A percentile compares a stretch with the other conserved stretches of the same genome.
These are phyloP conservation scores for Mythimna ferrago DNA, from an alignment of 2,888 invertebrate species.

Conservation along the genomic window DNA sequence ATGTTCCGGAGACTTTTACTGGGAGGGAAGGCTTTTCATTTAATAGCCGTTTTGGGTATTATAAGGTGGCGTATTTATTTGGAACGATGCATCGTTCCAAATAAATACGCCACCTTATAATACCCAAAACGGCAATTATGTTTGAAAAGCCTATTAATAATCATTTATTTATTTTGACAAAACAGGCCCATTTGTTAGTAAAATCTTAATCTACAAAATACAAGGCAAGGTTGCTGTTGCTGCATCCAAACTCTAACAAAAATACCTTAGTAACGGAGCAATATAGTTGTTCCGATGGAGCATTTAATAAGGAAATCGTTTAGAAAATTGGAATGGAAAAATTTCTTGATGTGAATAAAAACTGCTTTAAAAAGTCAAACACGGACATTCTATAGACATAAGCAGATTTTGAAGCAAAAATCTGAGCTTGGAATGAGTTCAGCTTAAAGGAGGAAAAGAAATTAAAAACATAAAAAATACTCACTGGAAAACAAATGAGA, in stretches of 20 bases:
- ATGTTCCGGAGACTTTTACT: conserved; percentile 61
- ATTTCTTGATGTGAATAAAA: background rate
- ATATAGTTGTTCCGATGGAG: too few relatives aligned
- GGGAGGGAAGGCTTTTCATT: conserved; percentile 33
- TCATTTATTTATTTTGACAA: too few relatives aligned
- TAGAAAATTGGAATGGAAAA: background rate
- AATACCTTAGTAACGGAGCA: too few relatives aligned
- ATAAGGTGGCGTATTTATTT: conserved; percentile 17
- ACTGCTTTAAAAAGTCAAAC: background rate
- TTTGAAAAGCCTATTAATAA: background rate
- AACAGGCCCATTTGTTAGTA: too few relatives aligned
- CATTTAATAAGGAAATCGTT: background rate
- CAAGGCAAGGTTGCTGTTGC: too few relatives aligned
- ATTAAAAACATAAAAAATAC: conserved; percentile 30
- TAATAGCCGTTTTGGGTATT: conserved; percentile 32
- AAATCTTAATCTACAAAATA: too few relatives aligned
- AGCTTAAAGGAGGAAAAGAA: conserved; percentile 15
- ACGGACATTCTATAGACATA: background rate
- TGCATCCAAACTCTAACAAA: too few relatives aligned
- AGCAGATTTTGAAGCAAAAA: background rate
- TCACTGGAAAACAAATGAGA: conserved; percentile 24
- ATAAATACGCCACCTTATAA: conserved; percentile 21
- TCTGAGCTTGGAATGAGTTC: conserved; percentile 16
- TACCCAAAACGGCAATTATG: conserved; percentile 29
- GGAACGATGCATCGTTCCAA: too few relatives aligned